phyloP scores from a whole-genome alignment of 2,888 invertebrate species.

The Pyrrhia umbra region DNA sequence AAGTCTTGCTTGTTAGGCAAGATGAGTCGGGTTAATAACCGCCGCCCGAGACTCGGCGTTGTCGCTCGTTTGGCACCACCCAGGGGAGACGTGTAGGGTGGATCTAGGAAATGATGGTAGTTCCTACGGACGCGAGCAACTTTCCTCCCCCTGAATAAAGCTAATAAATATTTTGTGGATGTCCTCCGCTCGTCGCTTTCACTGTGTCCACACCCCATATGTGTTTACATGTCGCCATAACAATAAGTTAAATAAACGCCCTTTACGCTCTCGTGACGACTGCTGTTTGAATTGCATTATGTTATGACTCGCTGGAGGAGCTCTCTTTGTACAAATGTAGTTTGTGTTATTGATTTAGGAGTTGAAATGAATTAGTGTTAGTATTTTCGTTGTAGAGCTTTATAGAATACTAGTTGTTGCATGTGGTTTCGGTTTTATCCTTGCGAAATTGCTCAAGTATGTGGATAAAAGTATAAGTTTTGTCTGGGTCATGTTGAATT shows the following conservation, averaged over 20 bases:
- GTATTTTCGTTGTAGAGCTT: conserved; percentile 22
- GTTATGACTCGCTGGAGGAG: conserved; percentile 51
- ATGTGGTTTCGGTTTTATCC: no score
- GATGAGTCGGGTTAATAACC: no score
- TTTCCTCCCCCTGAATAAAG: not conserved
- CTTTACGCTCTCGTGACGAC: conserved; percentile 61
- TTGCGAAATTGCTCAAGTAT: no score
- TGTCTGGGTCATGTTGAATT: no score
- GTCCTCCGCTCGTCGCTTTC: conserved; percentile 18
- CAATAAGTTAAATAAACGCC: conserved; percentile 70
- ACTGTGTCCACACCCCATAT: conserved; percentile 48
- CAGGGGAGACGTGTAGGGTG: no score
- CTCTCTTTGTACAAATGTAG: conserved; percentile 42
- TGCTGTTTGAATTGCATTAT: conserved; percentile 66
- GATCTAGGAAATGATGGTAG: no score
- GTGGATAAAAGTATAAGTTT: no score
- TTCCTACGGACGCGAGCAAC: no score
- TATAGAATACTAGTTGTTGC: not conserved
- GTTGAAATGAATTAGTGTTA: conserved; percentile 23
- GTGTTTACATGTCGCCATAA: conserved; percentile 66
- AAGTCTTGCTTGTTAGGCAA: no score
- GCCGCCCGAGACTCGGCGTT: no score
- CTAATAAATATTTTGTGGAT: not conserved
- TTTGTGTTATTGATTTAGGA: conserved; percentile 54
- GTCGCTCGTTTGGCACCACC: no score